phyloP scores from a whole-genome alignment of 2,888 invertebrate species.

The Opisthograptis luteolata region DNA sequence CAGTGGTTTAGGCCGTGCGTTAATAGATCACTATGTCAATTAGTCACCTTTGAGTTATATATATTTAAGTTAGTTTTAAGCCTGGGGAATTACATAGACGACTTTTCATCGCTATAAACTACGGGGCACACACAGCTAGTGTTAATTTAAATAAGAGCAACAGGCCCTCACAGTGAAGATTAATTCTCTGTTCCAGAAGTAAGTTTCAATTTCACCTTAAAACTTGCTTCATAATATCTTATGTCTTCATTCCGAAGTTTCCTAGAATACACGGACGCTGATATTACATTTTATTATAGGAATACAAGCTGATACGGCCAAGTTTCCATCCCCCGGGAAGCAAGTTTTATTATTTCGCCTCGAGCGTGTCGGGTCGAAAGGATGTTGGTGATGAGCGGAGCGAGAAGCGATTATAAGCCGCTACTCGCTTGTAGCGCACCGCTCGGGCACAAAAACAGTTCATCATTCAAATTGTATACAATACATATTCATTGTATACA shows the following conservation, averaged over 20 bases:
- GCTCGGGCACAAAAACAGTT: no score
- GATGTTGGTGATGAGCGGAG: slow-evolving; percentile 5
- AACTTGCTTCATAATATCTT: slow-evolving; percentile 4
- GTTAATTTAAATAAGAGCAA: no score
- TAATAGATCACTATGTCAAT: no score
- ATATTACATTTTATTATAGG: slow-evolving; percentile 34
- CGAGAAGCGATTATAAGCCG: not conserved
- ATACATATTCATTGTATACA: no score
- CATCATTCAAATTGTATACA: no score
- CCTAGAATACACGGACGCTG: slow-evolving; percentile 7
- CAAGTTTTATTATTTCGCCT: slow-evolving; percentile 52
- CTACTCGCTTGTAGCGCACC: no score
- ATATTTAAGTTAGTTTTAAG: no score
- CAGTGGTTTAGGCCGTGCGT: no score
- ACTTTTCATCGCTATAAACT: no score
- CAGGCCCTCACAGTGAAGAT: not conserved
- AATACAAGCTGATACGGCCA: slow-evolving; percentile 35
- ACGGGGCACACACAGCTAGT: no score
- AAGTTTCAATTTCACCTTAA: not conserved
- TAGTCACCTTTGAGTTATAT: no score
- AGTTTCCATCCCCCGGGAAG: slow-evolving; percentile 33
- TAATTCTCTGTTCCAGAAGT: not conserved
- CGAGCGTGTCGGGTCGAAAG: slow-evolving; percentile 21
- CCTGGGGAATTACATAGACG: no score
- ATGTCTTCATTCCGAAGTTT: slow-evolving; percentile 4